These are phyloP conservation scores for Stichodactyla helianthus DNA, from an alignment of 64 coral and sea anemone genomes.

Conservation along the genomic window DNA sequence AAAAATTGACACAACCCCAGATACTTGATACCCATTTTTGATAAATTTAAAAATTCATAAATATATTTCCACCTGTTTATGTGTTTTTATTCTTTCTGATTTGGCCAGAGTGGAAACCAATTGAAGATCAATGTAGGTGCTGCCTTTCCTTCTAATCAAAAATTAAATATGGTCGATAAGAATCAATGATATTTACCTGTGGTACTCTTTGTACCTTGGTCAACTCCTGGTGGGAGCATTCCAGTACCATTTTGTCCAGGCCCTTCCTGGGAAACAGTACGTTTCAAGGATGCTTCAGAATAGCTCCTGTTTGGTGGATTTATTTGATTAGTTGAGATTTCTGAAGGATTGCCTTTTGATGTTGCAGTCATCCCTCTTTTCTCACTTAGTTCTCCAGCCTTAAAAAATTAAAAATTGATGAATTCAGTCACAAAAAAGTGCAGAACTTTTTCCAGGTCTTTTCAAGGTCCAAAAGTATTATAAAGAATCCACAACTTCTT, in stretches of 20 bases:
- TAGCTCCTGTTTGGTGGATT: conserved; percentile 6
- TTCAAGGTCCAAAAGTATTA: too few species aligned
- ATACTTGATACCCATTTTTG: too few species aligned
- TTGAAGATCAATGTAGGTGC: too few species aligned
- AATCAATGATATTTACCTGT: background rate
- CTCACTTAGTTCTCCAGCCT: conserved; percentile 55
- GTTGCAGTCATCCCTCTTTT: conserved; percentile 39
- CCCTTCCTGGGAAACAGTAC: conserved; percentile 9
- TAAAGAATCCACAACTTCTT: too few species aligned
- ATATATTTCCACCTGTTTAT: too few species aligned
- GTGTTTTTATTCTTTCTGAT: too few species aligned
- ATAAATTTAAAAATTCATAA: too few species aligned
- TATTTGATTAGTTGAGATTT: conserved; percentile 29
- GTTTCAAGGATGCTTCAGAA: conserved; percentile 14
- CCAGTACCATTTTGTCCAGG: conserved; percentile 29
- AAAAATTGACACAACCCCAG: too few species aligned
- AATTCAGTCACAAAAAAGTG: background rate
- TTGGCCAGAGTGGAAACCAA: too few species aligned
- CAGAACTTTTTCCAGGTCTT: too few species aligned
- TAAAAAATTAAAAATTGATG: background rate
- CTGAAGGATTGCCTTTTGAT: background rate
- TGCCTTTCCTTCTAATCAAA: too few species aligned
- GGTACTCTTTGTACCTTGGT: background rate
- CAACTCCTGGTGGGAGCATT: conserved; percentile 10
- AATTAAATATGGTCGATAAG: background rate